Base-by-base conservation (phyloP, 1,140 invertebrate species). In the Eriosoma lanigerum region DNA sequence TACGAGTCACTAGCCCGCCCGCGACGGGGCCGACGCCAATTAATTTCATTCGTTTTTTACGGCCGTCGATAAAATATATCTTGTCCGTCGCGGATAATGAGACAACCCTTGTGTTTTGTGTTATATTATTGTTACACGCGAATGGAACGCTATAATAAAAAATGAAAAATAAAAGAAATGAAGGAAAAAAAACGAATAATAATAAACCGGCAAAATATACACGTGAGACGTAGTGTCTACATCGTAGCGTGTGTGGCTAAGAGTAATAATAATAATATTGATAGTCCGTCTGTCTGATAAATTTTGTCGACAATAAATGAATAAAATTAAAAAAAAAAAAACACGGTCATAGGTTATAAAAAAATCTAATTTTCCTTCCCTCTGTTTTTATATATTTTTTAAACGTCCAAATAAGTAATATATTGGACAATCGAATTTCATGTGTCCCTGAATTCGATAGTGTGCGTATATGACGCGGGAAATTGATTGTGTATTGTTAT, bases 41-140 rank as follows among this genome's bases (percentile, higher is more conserved):
- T 68, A 68, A 68, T 68, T 68, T 68, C 66, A 68, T 68, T 68
- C 44, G 44, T 68, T 68, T 38, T 68, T 68, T 68, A 68, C 66
- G 66, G 66, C 66, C 66, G 66, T 68, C 66, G 44, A 68, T 68
- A 68, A 68, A 48, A 38, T 4, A 68, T 68, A 68, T 68, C 44
- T 38, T 68, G 38, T 68, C 66, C 66, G 21, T 9, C 44, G 38
- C 44, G 66, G 66, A 68, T 68, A 68, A 68, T 68, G 66, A 68
- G 66, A 68, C 66, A 68, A 38, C 66, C 66, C 66, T 48, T 19
- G 19, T 48, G 13, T 64, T 64, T 38, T 64, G 8, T 38, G 32
- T 62, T 62, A 19, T 64, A 32, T 68, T 68, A 46, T 66, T 44
- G 10, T n/a, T n/a, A 44, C 44, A 17, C 13, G 21, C 44, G n/a